Base-by-base conservation (phyloP, 2,797 vertebrate species). In the Neosalanx taihuensis region DNA sequence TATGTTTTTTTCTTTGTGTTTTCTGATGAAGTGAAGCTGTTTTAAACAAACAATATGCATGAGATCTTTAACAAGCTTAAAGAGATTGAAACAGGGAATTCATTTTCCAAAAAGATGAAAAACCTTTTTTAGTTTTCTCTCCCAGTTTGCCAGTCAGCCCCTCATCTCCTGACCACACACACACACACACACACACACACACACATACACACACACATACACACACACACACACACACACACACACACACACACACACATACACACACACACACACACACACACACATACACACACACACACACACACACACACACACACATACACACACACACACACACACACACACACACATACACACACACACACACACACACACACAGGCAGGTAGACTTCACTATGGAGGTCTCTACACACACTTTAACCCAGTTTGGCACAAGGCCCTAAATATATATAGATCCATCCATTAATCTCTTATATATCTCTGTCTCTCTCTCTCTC, bases 41-140 rank as follows among this genome's bases (percentile, higher is more conserved):
- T 93, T 89, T 90, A 93, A 90, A 90, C 88, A 90, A 91, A 90
- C 92, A 91, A 92, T 93, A 92, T 93, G 92, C 93, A 93, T 94
- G 91, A 90, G 85, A 91, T 91, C 89, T 91, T 90, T 92, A 3
- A 23, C 90, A 90, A 88, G 91, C 89, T 88, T 89, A 29, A 20
- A 23, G 10, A 30, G 75, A 76, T 92, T 91, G 91, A 93, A 92
- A 91, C 80, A 84, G 87, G 91, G 89, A 91, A 92, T 67, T 89
- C 90, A 88, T 92, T 93, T 90, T 93, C 91, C 90, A 93, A 91
- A 92, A 92, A 91, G 92, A 89, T 90, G 41, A 70, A 51, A 56
- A 67, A 20, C 63, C 62, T 76, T 87, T 92, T 23, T 31, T 66
- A n/a, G n/a, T 64, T 46, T 56, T 49, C 41, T 66, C 70, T 71